Evolutionary conservation across 2,113 vertebrate genomes (phyloP).

Genomic region (Toxostoma redivivum): DNA sequence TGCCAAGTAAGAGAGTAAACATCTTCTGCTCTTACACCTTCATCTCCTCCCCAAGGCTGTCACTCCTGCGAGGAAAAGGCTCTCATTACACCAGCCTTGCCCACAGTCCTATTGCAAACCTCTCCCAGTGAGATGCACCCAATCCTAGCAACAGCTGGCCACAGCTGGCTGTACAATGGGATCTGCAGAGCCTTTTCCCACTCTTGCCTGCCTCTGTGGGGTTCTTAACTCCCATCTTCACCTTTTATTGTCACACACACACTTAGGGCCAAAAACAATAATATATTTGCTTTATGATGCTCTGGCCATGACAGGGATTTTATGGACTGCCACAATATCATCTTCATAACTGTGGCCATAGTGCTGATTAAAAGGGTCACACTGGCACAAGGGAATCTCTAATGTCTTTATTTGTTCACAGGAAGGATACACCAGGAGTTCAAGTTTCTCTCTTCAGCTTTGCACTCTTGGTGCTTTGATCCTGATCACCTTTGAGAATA

Average conservation of each 20-base stretch:
- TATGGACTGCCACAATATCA: neutral
- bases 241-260: neutral
- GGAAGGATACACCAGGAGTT: neutral
- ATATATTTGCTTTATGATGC: neutral
- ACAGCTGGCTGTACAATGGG: neutral
- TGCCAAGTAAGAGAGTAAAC: constrained; percentile 40
- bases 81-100: neutral
- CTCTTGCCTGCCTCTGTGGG: neutral
- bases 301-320: neutral
- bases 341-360: neutral
- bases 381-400: neutral
- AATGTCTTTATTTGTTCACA: neutral
- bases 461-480: neutral
- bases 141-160: neutral
- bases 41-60: neutral
- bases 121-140: neutral
- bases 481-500: constrained; percentile 18
- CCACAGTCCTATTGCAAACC: neutral
- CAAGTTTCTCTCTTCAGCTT: neutral
- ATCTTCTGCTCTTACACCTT: neutral
- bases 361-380: neutral
- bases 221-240: neutral
- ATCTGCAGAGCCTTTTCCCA: neutral
- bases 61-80: neutral
- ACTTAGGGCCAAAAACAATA: neutral